Percentiles rank a stretch among this genome's conserved stretches.
phyloP scores from a whole-genome alignment of 2,113 vertebrate species.

The Cacatua alba region DNA sequence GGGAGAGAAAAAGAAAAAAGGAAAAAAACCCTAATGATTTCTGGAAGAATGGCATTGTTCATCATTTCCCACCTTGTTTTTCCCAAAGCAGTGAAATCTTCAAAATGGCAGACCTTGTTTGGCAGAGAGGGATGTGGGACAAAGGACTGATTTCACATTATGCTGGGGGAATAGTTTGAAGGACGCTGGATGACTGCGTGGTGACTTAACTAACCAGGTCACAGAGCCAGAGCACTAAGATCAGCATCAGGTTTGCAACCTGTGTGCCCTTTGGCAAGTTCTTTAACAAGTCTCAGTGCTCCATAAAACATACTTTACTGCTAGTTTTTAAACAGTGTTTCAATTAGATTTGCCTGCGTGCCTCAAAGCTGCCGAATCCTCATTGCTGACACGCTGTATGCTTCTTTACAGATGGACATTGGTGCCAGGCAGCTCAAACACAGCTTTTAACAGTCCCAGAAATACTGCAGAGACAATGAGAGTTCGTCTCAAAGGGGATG shows the following conservation, averaged over 20 bases:
- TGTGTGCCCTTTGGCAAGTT: neutral
- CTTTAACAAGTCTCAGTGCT: rapidly evolving
- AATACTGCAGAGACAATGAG: conserved; percentile 68
- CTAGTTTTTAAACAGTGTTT: neutral
- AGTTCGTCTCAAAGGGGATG: conserved; percentile 86
- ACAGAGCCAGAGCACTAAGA: neutral
- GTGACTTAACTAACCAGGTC: neutral
- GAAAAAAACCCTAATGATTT: neutral
- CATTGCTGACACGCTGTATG: neutral
- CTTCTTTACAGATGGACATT: conserved; percentile 59
- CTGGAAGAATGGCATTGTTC: neutral
- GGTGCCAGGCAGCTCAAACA: neutral
- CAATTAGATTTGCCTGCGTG: neutral
- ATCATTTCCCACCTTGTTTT: neutral
- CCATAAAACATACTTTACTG: neutral
- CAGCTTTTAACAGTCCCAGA: neutral
- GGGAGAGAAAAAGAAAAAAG: neutral
- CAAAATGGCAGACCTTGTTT: rapidly evolving
- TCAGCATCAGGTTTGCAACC: neutral
- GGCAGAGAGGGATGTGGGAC: neutral
- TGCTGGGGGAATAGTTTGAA: neutral
- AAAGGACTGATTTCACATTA: neutral
- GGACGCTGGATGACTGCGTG: neutral
- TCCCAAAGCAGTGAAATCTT: neutral
- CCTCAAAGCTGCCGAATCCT: neutral